phyloP scores from a whole-genome alignment of 2,888 invertebrate species.

The Odontocerum albicorne region DNA sequence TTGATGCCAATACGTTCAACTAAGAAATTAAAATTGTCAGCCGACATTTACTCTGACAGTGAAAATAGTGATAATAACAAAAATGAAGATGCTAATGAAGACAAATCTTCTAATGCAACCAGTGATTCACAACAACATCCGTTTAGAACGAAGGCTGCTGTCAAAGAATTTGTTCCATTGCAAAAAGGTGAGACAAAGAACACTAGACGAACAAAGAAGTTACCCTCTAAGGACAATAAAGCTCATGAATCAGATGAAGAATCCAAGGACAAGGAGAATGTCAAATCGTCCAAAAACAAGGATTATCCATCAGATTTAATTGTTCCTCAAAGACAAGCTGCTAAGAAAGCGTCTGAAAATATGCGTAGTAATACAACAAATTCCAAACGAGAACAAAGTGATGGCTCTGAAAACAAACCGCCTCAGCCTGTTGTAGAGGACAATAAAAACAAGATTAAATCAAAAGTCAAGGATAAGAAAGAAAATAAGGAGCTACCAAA shows the following conservation, averaged over 20 bases:
- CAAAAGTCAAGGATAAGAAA: conserved; percentile 52
- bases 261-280: conserved; percentile 54
- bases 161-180: conserved; percentile 75
- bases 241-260: conserved; percentile 49
- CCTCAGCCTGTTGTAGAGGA: conserved; percentile 44
- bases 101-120: conserved; percentile 62
- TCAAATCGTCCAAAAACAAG: conserved; percentile 53
- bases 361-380: conserved; percentile 67
- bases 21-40: conserved; percentile 60
- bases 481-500: conserved; percentile 43
- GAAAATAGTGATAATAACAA: conserved; percentile 58
- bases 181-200: conserved; percentile 48
- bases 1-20: conserved; percentile 65
- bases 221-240: conserved; percentile 51
- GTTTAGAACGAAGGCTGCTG: conserved; percentile 80
- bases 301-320: conserved; percentile 78
- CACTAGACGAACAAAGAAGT: conserved; percentile 46
- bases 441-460: conserved; percentile 47
- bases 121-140: conserved; percentile 70
- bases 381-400: conserved; percentile 46
- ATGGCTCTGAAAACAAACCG: conserved; percentile 36
- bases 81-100: conserved; percentile 61
- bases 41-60: conserved; percentile 83
- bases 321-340: conserved; percentile 87
- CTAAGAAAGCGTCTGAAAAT: conserved; percentile 88